Conservation (phyloP, 2,797 vertebrate species). For the Sebastes oblongus region DNA sequence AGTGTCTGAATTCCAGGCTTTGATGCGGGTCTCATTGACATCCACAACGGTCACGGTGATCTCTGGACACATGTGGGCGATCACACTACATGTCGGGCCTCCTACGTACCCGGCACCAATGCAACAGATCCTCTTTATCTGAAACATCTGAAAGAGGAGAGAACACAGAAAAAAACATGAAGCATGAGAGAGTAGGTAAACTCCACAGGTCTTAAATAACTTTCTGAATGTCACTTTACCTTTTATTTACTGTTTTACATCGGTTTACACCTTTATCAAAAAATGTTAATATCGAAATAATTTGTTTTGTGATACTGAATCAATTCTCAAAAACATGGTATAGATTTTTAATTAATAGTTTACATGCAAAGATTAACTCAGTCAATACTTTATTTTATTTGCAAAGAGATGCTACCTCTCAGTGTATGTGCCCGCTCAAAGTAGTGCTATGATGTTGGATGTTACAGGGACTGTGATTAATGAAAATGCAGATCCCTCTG, state of each 20-base stretch:
- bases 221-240: background rate
- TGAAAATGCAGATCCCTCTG: too few relatives aligned
- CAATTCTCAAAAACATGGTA: too few relatives aligned
- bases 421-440: too few relatives aligned
- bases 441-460: too few relatives aligned
- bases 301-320: too few relatives aligned
- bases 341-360: too few relatives aligned
- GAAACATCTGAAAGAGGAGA: conserved; percentile 85
- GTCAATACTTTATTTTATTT: too few relatives aligned
- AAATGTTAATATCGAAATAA: too few relatives aligned
- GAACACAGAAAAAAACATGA: background rate
- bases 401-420: too few relatives aligned
- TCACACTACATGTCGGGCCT: conserved; percentile 97
- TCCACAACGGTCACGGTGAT: conserved; percentile 96
- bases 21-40: conserved; percentile 93
- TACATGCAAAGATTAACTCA: too few relatives aligned
- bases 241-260: background rate
- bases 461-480: too few relatives aligned
- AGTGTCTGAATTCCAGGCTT: conserved; percentile 95
- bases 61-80: conserved; percentile 94
- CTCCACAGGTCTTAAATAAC: background rate
- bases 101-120: conserved; percentile 98
- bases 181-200: background rate
- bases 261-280: background rate
- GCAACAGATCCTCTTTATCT: conserved; percentile 97